Base-by-base conservation (phyloP, 2,888 invertebrate species). In the Thera obeliscata region DNA sequence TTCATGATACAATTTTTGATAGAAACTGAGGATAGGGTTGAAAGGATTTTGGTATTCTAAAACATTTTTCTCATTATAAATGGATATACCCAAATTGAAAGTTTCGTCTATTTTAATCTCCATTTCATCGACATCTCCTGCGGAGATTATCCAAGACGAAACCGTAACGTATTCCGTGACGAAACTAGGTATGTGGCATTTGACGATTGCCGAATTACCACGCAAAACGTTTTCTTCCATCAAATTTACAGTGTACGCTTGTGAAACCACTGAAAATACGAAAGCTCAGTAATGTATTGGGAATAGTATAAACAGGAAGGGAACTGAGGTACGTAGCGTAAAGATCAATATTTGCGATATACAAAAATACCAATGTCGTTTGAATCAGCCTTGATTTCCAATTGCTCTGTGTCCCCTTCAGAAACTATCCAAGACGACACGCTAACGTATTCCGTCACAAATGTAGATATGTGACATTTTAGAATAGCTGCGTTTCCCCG, bases 111-210 rank as follows among this genome's bases (percentile, higher is more conserved):
- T 77, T 81, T 87, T 85, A 70, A 91, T 90, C 81, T 90, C 90
- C 71, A 84, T 80, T 76, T 88, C 85, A 73, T 87, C 86, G 81
- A 95, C 94, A 81, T 96, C 96, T 82, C 95, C 96, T 77, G 95
- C 95, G 61, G 96, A 96, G 89, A 98, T 96, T 84, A 97, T 95
- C 98, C 98, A 98, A 83, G 97, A 96, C 77, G 96, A 96, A 77
- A 98, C 97, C 83, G 95, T 95, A 81, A 98, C 97, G 92, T 97
- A 98, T 94, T 98, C 98, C 82, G 97, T 96, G 81, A 98, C 97
- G 94, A 98, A 98, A 94, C 97, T 97, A 81, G 98, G 98, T 90
- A 98, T 97, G 93, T 97, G 97, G 94, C 98, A 98, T 95, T 98
- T 98, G 83, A 98, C 95, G 87, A 98, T 96, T 76, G 97, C 98